These are phyloP conservation scores for Vandiemenella viatica DNA, from an alignment of 2,888 invertebrate genomes.

Conservation along the genomic window DNA sequence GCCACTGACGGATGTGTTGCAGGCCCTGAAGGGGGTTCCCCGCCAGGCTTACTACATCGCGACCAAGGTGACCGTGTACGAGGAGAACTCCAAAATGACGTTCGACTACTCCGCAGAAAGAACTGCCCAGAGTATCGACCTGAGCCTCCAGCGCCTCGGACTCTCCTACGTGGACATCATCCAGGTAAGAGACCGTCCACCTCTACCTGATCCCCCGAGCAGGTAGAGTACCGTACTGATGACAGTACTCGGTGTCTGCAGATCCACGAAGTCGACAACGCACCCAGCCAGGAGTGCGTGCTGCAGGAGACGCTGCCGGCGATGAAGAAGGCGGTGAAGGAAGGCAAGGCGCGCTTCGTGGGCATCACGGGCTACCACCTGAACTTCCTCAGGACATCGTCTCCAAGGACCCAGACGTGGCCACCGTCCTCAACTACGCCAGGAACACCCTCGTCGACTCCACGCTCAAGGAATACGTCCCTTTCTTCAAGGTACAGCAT, in stretches of 20 bases:
- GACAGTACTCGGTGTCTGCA: no score
- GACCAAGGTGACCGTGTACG: slow-evolving; percentile 86
- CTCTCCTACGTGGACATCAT: slow-evolving; percentile 71
- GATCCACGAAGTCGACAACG: slow-evolving; percentile 90
- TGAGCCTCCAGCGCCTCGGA: slow-evolving; percentile 54
- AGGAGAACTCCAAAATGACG: slow-evolving; percentile 49
- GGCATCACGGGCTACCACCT: slow-evolving; percentile 82
- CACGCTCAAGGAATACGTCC: slow-evolving; percentile 52
- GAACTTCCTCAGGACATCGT: slow-evolving; percentile 52
- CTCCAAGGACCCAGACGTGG: slow-evolving; percentile 45
- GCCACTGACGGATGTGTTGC: no score
- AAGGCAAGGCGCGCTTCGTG: slow-evolving; percentile 54
- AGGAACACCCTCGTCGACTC: slow-evolving; percentile 69
- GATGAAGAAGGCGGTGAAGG: slow-evolving; percentile 53
- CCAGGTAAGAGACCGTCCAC: slow-evolving; percentile 5
- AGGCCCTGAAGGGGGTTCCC: slow-evolving; percentile 66
- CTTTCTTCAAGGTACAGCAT: slow-evolving; percentile 69
- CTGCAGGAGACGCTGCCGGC: slow-evolving; percentile 78
- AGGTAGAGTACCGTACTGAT: no score
- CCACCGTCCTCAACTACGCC: slow-evolving; percentile 60
- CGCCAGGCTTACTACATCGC: slow-evolving; percentile 71
- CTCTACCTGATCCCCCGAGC: no score
- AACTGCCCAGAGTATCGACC: slow-evolving; percentile 49
- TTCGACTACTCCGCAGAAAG: slow-evolving; percentile 74
- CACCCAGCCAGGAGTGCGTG: slow-evolving; percentile 54